These are phyloP conservation scores for Drosophila ezoana DNA, from an alignment of 2,888 invertebrate genomes.

Conservation along the genomic window DNA sequence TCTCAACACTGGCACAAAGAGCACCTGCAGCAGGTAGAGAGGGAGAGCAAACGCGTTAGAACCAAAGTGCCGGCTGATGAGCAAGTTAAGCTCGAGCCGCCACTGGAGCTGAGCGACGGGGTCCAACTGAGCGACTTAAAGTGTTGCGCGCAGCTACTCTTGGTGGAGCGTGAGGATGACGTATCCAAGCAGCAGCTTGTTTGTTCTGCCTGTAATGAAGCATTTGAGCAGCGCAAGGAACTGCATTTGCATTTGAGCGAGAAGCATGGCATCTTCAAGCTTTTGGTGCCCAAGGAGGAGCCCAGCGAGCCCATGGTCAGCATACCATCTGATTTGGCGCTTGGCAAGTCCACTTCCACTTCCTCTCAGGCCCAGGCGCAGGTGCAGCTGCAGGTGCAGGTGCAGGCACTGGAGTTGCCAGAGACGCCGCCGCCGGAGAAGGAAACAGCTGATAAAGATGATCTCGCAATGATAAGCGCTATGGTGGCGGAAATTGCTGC, in stretches of 20 bases:
- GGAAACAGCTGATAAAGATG: conserved; percentile 61
- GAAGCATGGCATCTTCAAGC: conserved; percentile 72
- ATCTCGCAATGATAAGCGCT: conserved; percentile 59
- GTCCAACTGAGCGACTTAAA: conserved; percentile 47
- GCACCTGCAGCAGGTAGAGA: conserved; percentile 55
- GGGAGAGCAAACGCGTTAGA: conserved; percentile 28
- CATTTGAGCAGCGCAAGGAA: conserved; percentile 70
- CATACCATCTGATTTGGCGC: conserved; percentile 43
- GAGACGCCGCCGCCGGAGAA: conserved; percentile 75
- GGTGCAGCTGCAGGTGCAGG: conserved; percentile 47
- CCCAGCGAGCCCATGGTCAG: conserved; percentile 59
- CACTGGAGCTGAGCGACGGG: conserved; percentile 33
- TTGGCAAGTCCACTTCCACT: conserved; percentile 1
- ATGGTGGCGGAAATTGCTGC: conserved; percentile 62
- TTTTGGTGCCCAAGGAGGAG: conserved; percentile 55
- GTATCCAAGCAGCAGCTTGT: conserved; percentile 50
- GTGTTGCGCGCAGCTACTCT: conserved; percentile 78
- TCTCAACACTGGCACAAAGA: conserved; percentile 66
- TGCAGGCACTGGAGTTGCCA: conserved; percentile 54
- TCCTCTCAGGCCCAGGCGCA: conserved; percentile 47
- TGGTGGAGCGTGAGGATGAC: conserved; percentile 54
- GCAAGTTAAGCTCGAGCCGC: conserved; percentile 47
- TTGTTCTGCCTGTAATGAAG: conserved; percentile 71
- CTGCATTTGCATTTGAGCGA: conserved; percentile 75
- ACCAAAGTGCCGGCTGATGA: conserved; percentile 19